These are phyloP conservation scores for Sturnira hondurensis DNA, from an alignment of 2,113 vertebrate species.

Conservation along the genomic window DNA sequence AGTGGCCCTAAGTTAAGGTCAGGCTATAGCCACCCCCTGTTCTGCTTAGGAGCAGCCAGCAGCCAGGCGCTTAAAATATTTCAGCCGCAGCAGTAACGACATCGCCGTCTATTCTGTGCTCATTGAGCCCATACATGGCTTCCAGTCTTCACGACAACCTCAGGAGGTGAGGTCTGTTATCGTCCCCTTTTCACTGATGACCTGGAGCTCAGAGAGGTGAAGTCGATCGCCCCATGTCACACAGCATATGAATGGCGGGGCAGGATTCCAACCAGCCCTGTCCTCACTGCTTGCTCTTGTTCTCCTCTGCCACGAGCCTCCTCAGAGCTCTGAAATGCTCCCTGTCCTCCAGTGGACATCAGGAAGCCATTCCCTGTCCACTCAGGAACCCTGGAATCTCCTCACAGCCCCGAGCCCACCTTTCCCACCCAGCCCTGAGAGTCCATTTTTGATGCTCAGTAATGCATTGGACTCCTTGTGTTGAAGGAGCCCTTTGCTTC, in stretches of 20 bases:
- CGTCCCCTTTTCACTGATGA: not conserved
- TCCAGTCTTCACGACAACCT: not conserved
- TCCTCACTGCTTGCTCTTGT: not conserved
- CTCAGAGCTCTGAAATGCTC: not conserved
- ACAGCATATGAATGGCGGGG: not conserved
- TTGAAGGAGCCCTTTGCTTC: not conserved
- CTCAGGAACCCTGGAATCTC: not conserved
- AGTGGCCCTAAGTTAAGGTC: not conserved
- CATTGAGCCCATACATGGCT: not conserved
- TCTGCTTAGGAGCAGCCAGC: not conserved
- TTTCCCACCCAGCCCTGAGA: not conserved
- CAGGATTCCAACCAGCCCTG: not conserved
- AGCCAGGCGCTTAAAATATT: not conserved
- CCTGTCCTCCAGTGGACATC: not conserved
- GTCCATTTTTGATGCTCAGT: not conserved
- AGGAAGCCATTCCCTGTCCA: not conserved
- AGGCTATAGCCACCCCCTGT: not conserved
- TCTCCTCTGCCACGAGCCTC: not conserved
- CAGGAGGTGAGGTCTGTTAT: not conserved
- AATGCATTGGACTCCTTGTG: not conserved
- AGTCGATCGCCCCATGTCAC: not conserved
- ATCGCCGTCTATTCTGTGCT: not conserved
- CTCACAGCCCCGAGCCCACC: no score
- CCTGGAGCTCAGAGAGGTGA: not conserved
- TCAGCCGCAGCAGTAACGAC: not conserved